Evolutionary conservation across 2,888 invertebrate species (phyloP).

Genomic region (Trachelus stipa): DNA sequence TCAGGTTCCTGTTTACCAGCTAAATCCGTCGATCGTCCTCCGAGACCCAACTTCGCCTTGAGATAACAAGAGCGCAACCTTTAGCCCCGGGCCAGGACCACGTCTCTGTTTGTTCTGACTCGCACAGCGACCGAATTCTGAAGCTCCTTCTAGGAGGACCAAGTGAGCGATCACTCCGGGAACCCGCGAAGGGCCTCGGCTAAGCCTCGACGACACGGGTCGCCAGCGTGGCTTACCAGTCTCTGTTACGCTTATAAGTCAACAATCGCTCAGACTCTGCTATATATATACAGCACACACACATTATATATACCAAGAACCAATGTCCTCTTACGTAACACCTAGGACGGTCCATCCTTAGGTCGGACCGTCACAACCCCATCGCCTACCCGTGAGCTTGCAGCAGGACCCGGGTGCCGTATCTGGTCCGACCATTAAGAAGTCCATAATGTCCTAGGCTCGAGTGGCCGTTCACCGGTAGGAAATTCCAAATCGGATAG

Average conservation of each 20-base stretch:
- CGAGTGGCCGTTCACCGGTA: too few relatives aligned
- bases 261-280: slow-evolving; percentile 16
- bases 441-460: too few relatives aligned
- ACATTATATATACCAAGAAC: slow-evolving; percentile 5
- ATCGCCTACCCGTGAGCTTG: too few relatives aligned
- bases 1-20: slow-evolving; percentile 13
- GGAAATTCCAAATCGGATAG: too few relatives aligned
- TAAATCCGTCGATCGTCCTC: slow-evolving; percentile 15
- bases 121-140: slow-evolving; percentile 24
- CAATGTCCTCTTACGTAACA: slow-evolving; percentile 20
- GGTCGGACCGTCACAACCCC: too few relatives aligned
- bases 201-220: slow-evolving; percentile 54
- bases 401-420: too few relatives aligned
- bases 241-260: slow-evolving; percentile 22
- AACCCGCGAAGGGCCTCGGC: slow-evolving; percentile 44
- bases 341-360: too few relatives aligned
- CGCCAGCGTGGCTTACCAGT: slow-evolving; percentile 41
- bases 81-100: slow-evolving; percentile 28
- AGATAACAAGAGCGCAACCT: slow-evolving; percentile 32
- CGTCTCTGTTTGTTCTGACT: slow-evolving; percentile 36
- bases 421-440: too few relatives aligned
- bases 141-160: slow-evolving; percentile 20
- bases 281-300: background rate
- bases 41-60: slow-evolving; percentile 24
- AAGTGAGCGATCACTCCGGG: slow-evolving; percentile 47